Evolutionary conservation across 1,140 invertebrate genomes (phyloP).

Genomic region (Mercenaria mercenaria): DNA sequence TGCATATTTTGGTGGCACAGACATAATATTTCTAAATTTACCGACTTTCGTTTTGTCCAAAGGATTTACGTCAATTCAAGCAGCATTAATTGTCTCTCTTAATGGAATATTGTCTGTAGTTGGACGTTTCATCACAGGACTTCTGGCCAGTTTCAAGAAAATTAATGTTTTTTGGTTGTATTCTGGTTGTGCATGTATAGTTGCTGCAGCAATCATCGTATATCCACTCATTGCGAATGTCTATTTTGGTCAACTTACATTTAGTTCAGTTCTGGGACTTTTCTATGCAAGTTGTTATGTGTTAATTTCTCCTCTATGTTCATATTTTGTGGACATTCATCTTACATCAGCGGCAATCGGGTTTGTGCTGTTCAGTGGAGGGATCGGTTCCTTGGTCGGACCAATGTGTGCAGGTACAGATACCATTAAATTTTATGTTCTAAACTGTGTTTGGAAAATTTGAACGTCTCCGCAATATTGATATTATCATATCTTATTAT

Average conservation of each 20-base stretch:
- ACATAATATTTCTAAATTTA: background rate
- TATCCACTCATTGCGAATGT: background rate
- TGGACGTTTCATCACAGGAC: background rate
- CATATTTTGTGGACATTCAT: constrained; percentile 41
- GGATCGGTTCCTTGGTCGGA: constrained; percentile 36
- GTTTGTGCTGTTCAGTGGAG: constrained; percentile 14
- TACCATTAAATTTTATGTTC: background rate
- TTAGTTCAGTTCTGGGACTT: background rate
- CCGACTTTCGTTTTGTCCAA: background rate
- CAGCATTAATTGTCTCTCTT: background rate
- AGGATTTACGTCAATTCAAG: constrained; percentile 1
- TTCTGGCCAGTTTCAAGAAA: background rate
- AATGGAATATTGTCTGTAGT: constrained; percentile 4
- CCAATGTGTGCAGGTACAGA: constrained; percentile 43
- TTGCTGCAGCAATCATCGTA: background rate
- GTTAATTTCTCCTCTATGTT: constrained; percentile 1
- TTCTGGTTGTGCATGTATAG: background rate
- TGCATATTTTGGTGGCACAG: background rate
- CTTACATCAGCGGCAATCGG: constrained; percentile 35
- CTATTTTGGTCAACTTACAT: background rate
- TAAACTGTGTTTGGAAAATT: too few relatives aligned
- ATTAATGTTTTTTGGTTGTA: background rate
- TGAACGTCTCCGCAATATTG: too few relatives aligned
- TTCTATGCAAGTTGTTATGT: constrained; percentile 13
- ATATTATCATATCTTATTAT: too few relatives aligned